A percentile compares a stretch with the other conserved stretches of the same genome.
phyloP scores from a whole-genome alignment of 30 jellyfish, hydroid and myxozoan genomes.

The Aurelia sp. region DNA sequence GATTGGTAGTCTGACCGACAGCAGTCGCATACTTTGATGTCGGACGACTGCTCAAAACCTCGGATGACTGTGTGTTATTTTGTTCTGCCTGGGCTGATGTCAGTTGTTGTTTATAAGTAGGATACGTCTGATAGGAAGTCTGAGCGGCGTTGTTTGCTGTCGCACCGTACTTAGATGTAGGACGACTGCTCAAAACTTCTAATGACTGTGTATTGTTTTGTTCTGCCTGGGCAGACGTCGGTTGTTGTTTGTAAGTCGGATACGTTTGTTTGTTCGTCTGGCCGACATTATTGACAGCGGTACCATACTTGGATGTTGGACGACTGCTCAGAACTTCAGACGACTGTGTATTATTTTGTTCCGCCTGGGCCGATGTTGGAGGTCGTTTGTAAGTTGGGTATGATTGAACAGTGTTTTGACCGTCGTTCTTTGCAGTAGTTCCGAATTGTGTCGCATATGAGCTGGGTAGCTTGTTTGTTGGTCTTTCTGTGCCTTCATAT shows the following conservation, averaged over 20 bases:
- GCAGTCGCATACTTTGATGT: background rate
- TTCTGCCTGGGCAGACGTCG: background rate
- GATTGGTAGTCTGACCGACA: background rate
- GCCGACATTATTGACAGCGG: background rate
- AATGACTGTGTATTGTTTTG: background rate
- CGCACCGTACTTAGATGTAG: background rate
- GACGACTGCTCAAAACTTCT: background rate
- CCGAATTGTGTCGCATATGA: background rate
- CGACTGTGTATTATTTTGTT: background rate
- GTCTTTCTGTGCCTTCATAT: background rate
- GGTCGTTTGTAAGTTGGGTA: background rate
- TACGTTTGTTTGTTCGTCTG: background rate
- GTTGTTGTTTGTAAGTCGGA: background rate
- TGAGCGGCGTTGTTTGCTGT: background rate
- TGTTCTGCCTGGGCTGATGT: background rate
- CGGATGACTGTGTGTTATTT: background rate
- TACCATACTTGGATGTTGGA: constrained; percentile 1
- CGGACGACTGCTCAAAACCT: background rate
- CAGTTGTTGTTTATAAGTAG: background rate
- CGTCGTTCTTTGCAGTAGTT: constrained; percentile 8
- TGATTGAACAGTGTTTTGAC: background rate
- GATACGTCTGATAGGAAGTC: background rate
- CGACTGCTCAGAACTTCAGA: background rate
- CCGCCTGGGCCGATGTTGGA: background rate
- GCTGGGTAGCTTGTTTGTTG: constrained; percentile 9